Evolutionary conservation across 2,888 invertebrate genomes (phyloP).

Genomic region (Protonemura montana): DNA sequence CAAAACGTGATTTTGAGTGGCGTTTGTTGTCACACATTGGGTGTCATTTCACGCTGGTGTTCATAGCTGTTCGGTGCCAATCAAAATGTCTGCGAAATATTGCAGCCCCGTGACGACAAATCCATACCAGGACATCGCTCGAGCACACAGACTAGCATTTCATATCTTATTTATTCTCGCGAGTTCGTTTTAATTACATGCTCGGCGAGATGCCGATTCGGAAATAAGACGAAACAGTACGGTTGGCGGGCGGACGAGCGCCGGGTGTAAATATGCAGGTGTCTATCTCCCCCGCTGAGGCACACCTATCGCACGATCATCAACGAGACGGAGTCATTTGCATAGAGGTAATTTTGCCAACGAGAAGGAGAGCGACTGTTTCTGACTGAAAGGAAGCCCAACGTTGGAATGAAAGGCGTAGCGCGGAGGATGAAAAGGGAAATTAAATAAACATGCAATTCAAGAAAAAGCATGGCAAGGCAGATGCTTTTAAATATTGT

Average conservation of each 20-base stretch:
- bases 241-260: background rate
- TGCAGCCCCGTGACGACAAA: no score
- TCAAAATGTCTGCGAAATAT: no score
- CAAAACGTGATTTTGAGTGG: no score
- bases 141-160: background rate
- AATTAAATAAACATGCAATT: conserved; percentile 7
- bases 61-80: no score
- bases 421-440: background rate
- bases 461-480: background rate
- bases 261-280: background rate
- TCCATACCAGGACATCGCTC: no score
- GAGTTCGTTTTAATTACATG: background rate
- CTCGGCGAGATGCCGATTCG: background rate
- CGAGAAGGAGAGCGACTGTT: background rate
- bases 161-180: conserved; percentile 7
- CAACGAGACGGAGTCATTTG: background rate
- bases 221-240: background rate
- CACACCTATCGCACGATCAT: background rate
- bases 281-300: background rate
- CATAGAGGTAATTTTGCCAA: background rate
- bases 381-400: background rate
- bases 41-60: no score
- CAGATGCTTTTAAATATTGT: background rate
- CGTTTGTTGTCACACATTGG: no score
- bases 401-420: background rate